Base-by-base conservation (phyloP, 2,113 vertebrate species). In the Atherinomorus stipes region DNA sequence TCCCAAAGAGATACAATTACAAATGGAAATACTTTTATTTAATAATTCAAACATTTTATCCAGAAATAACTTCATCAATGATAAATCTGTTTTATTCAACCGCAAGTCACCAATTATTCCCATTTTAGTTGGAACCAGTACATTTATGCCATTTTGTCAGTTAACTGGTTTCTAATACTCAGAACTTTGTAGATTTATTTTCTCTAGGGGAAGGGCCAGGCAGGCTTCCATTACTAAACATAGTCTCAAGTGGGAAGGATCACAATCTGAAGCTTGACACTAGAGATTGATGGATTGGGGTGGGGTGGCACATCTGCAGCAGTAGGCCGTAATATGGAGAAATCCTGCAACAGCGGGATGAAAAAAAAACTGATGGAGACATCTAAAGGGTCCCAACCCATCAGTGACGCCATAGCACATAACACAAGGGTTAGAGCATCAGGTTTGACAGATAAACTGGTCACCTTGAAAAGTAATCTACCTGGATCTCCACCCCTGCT, bases 401-500 rank as follows among this genome's bases (percentile, higher is more conserved):
- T 13, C 53, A 28, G 25, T 42, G 47, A 58, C 22, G 22, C 23
- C 19, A 49, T 22, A 49, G 38, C 26, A 37, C 56, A 60, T 63
- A 72, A 59, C 37, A 19, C 34, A 54, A 53, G 28, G 31, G 44
- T 63, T 47, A 52, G 63, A 40, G 37, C 64, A 72, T 66, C 12
- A 40, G 60, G 44, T 74, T 18, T 71, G 74, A 84, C 44, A 76
- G 66, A 85, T 80, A 71, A 78, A 85, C 69, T 74, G 72, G 63
- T 76, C 80, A 84, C 85, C 69, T 74, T 85, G 71, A 77, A 85
- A 85, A 86, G 60, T 76, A 75, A 85, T 90, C 86, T 83, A 74
- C 49, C 60, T 59, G 22, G 44, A 80, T 68, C 45, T 80, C 56
- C 56, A 66, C 71, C 76, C 21, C 23, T 40, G 54, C 45, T 53